Conservation (phyloP, 1,140 invertebrate species). For the Delia radicum region DNA sequence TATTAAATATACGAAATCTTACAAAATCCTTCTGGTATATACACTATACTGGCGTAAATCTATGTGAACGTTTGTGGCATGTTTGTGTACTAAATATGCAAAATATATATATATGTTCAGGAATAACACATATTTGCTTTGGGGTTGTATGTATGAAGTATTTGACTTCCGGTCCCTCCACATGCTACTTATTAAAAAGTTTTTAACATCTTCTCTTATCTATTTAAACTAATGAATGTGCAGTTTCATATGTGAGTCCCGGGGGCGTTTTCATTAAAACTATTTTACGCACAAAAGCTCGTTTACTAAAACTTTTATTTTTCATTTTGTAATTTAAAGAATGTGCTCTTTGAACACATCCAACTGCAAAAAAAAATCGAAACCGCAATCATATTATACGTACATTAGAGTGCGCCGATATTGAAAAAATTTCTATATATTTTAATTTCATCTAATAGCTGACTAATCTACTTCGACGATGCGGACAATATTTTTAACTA, state of each 20-base stretch:
- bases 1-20: no score
- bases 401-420: no score
- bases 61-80: not conserved
- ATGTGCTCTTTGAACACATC: not conserved
- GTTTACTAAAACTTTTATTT: constrained; percentile 6
- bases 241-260: constrained; percentile 4
- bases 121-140: not conserved
- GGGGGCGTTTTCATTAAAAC: constrained; percentile 21
- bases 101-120: not conserved
- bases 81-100: not conserved
- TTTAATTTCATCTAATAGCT: no score
- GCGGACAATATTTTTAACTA: no score
- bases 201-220: constrained; percentile 17
- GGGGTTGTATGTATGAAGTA: not conserved
- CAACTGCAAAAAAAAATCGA: not conserved
- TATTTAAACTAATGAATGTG: constrained; percentile 1
- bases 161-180: not conserved
- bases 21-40: no score
- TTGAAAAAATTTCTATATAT: no score
- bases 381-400: not conserved
- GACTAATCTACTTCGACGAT: no score
- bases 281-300: constrained; percentile 21
- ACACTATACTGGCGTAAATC: not conserved
- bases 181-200: constrained; percentile 4
- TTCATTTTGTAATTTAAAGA: not conserved